Conservation (phyloP, 1,140 invertebrate species). For the Hesperophylax magnus region DNA sequence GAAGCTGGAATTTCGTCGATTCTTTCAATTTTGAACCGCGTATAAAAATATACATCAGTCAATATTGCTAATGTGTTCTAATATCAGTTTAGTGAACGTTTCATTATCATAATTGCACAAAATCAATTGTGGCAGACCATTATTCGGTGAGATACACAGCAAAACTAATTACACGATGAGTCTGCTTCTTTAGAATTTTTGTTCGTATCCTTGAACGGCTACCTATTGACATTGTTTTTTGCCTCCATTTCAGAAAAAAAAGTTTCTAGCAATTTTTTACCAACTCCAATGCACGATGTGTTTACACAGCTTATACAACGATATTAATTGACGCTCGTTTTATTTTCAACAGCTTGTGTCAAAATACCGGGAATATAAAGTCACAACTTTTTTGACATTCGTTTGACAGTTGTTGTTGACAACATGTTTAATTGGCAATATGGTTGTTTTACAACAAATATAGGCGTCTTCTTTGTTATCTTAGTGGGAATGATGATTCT, state of each 20-base stretch:
- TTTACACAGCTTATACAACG: no score
- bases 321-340: no score
- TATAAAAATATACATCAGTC: neutral
- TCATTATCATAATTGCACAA: neutral
- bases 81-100: neutral
- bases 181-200: neutral
- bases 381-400: no score
- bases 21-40: slow-evolving; percentile 29
- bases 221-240: neutral
- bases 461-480: no score
- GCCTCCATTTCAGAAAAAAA: slow-evolving; percentile 24
- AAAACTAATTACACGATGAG: neutral
- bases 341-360: no score
- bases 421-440: no score
- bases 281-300: no score
- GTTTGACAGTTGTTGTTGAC: no score
- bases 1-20: slow-evolving; percentile 4
- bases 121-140: neutral
- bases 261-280: neutral
- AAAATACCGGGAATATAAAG: no score
- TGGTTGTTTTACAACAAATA: no score
- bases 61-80: neutral
- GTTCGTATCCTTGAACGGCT: slow-evolving; percentile 24
- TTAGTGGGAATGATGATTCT: no score
- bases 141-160: slow-evolving; percentile 2